phyloP scores from a whole-genome alignment of 1,140 invertebrate genomes.

The Ceratina japonica region DNA sequence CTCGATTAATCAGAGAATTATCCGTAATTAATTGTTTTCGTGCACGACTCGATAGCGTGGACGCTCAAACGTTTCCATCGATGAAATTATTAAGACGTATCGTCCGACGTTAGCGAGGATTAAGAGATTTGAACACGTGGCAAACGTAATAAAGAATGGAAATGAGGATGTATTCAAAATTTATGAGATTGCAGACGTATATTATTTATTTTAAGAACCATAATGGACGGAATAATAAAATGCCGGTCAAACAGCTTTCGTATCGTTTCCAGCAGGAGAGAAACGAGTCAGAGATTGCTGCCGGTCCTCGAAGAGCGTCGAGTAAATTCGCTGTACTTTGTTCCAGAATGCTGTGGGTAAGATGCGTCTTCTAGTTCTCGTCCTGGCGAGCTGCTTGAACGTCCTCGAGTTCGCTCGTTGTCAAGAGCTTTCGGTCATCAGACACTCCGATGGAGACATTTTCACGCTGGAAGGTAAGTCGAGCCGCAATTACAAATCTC shows the following conservation, averaged over 20 bases:
- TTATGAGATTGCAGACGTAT: too few species aligned
- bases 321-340: slow-evolving; percentile 42
- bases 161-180: too few species aligned
- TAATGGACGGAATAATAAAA: too few species aligned
- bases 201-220: too few species aligned
- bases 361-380: slow-evolving; percentile 73
- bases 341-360: slow-evolving; percentile 77
- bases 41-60: too few species aligned
- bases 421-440: slow-evolving; percentile 76
- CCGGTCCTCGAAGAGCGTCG: neutral
- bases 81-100: too few species aligned
- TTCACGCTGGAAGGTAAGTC: slow-evolving; percentile 80
- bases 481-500: neutral
- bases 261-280: neutral
- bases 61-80: neutral
- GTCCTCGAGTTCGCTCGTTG: slow-evolving; percentile 56
- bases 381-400: slow-evolving; percentile 68
- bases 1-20: neutral
- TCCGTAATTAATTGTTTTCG: neutral
- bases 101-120: too few species aligned
- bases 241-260: too few species aligned
- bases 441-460: slow-evolving; percentile 81
- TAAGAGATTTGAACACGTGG: too few species aligned
- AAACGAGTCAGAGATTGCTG: neutral
- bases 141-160: too few species aligned